phyloP scores from a whole-genome alignment of 2,113 vertebrate genomes.

The Noctilio leporinus region DNA sequence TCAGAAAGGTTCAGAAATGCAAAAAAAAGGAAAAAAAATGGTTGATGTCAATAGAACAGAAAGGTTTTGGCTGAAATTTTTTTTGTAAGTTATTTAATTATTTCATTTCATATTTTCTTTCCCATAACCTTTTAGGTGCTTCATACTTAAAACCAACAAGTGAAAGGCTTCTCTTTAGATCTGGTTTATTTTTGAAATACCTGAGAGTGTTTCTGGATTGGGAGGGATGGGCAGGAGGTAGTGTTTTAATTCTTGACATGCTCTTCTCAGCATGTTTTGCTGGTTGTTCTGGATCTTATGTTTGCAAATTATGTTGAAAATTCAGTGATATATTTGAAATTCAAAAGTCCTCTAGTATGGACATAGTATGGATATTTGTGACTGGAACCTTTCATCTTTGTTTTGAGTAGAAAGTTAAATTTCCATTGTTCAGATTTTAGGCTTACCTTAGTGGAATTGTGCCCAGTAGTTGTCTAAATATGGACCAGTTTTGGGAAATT shows the following conservation, averaged over 20 bases:
- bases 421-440: slow-evolving; percentile 43
- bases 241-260: slow-evolving; percentile 58
- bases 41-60: slow-evolving; percentile 59
- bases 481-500: slow-evolving; percentile 50
- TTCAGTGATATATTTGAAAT: slow-evolving; percentile 71
- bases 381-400: slow-evolving; percentile 65
- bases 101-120: slow-evolving; percentile 58
- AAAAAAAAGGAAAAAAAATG: not conserved
- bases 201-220: slow-evolving; percentile 54
- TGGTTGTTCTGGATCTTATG: slow-evolving; percentile 74
- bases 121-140: slow-evolving; percentile 57
- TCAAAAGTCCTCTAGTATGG: slow-evolving; percentile 59
- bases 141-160: slow-evolving; percentile 64
- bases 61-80: slow-evolving; percentile 64
- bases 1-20: slow-evolving; percentile 49
- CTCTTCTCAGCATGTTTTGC: slow-evolving; percentile 66
- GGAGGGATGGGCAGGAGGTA: not conserved
- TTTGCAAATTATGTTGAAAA: slow-evolving; percentile 79
- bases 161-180: slow-evolving; percentile 61
- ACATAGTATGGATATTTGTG: slow-evolving; percentile 73
- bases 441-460: slow-evolving; percentile 62
- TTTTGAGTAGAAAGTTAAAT: slow-evolving; percentile 56
- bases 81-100: slow-evolving; percentile 51
- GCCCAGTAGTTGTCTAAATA: slow-evolving; percentile 47
- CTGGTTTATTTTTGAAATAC: slow-evolving; percentile 67